phyloP scores from a whole-genome alignment of 2,113 vertebrate species.

The Empidonax alnorum region DNA sequence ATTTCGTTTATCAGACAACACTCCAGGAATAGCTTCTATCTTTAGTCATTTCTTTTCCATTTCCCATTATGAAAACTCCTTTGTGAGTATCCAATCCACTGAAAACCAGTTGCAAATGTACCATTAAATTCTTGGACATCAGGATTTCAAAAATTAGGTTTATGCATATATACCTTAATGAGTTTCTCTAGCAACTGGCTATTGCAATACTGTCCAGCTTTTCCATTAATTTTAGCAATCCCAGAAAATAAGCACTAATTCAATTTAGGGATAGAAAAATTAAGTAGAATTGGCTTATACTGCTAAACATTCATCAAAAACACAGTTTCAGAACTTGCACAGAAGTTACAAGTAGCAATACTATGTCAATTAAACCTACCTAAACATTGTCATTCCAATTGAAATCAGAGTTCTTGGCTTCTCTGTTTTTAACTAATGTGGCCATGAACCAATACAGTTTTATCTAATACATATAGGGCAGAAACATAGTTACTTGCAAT shows the following conservation, averaged over 20 bases:
- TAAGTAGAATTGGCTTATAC: neutral
- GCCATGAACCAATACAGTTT: neutral
- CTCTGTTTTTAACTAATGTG: neutral
- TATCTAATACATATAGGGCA: neutral
- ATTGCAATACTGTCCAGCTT: neutral
- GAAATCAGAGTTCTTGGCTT: neutral
- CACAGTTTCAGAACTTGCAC: neutral
- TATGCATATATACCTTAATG: accelerated
- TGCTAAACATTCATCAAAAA: neutral
- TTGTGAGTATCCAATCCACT: neutral
- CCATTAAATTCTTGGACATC: neutral
- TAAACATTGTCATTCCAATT: neutral
- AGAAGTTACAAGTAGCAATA: neutral
- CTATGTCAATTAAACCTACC: neutral
- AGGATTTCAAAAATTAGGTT: neutral
- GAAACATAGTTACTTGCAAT: neutral
- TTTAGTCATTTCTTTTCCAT: neutral
- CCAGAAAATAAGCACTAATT: neutral
- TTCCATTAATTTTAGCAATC: neutral
- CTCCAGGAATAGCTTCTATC: neutral
- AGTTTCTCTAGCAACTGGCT: neutral
- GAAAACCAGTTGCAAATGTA: neutral
- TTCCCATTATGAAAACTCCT: neutral
- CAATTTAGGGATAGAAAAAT: neutral
- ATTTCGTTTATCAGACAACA: neutral